Base-by-base conservation (phyloP, 2,113 vertebrate species). In the Chrysochloris asiatica region DNA sequence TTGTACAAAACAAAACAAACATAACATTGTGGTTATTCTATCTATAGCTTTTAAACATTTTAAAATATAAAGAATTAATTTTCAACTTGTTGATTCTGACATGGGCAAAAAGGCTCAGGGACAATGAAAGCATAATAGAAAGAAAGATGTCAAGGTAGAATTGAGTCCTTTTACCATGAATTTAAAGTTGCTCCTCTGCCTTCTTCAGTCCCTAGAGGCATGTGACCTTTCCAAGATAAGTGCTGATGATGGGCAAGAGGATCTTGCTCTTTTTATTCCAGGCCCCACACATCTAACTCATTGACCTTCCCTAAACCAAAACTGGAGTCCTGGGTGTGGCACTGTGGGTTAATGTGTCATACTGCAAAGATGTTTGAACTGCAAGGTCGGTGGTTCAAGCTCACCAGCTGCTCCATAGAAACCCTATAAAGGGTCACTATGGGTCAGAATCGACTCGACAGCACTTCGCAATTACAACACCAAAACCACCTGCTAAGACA, bases 61-160 rank as follows among this genome's bases (percentile, higher is more conserved):
- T 43, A 90, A 89, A 72, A 73, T 67, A 80, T 14, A 22, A 89
- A 80, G 9, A 56, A 56, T 24, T 28, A 24, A 84, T 81, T 52
- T 85, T 85, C 85, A 88, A 79, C 19, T 45, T 75, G 28, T 63
- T n/a, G n/a, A 24, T 61, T 91, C 26, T 63, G 43, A 89, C 48
- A 79, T 63, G 26, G 4, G 4, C 41, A 33, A 16, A 41, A 63
- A 22, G 12, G 9, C 11, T 78, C 24, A 4, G 33, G 45, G 22
- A 10, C 21, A 33, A 61, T 24, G 30, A 50, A 6, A 9, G 14
- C 2, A 7, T 41, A 50, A 76, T 21, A 3, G 71, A 83, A 86
- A 43, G 28, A 56, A 83, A 71, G 43, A 33, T 43, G 21, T 41
- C 13, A n/a, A 28, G 43, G 52, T 9, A 54, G 47, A 83, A 63